phyloP scores from a whole-genome alignment of 2,113 vertebrate genomes.

The Indicator maculatus region DNA sequence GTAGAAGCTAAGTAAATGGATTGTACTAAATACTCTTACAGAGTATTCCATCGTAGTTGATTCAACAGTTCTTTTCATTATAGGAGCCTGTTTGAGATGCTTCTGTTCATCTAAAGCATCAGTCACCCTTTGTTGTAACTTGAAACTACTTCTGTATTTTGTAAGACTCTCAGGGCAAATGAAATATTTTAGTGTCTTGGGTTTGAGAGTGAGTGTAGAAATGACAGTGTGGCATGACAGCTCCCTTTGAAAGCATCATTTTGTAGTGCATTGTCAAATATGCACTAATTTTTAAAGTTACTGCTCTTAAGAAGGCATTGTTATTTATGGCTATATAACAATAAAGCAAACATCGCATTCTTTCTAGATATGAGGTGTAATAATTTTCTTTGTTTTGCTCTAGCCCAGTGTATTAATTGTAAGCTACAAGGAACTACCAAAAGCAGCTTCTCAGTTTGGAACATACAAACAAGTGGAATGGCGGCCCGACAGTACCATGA shows the following conservation, averaged over 20 bases:
- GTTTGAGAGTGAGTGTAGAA: neutral
- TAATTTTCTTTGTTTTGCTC: neutral
- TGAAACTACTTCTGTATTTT: neutral
- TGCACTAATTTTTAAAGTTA: neutral
- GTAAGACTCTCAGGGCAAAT: neutral
- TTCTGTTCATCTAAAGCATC: neutral
- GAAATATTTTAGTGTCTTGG: neutral
- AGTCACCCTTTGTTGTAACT: neutral
- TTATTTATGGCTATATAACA: neutral
- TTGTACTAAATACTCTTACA: neutral
- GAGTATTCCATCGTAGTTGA: neutral
- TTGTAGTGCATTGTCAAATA: neutral
- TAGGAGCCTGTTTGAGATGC: neutral
- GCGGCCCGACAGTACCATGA: slow-evolving; percentile 93
- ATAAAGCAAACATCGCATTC: neutral
- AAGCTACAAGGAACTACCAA: slow-evolving; percentile 92
- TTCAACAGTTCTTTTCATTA: neutral
- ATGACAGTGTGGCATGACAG: neutral
- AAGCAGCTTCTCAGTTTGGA: slow-evolving; percentile 91
- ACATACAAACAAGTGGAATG: slow-evolving; percentile 91
- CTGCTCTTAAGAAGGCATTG: neutral
- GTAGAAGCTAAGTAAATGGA: neutral
- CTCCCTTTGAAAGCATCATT: neutral
- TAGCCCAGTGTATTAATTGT: slow-evolving; percentile 96
- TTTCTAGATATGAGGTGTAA: neutral